A percentile compares a stretch with the other conserved stretches of the same genome.
Conservation (phyloP, 2,113 vertebrate species). For the Cricetomys ansorgei region DNA sequence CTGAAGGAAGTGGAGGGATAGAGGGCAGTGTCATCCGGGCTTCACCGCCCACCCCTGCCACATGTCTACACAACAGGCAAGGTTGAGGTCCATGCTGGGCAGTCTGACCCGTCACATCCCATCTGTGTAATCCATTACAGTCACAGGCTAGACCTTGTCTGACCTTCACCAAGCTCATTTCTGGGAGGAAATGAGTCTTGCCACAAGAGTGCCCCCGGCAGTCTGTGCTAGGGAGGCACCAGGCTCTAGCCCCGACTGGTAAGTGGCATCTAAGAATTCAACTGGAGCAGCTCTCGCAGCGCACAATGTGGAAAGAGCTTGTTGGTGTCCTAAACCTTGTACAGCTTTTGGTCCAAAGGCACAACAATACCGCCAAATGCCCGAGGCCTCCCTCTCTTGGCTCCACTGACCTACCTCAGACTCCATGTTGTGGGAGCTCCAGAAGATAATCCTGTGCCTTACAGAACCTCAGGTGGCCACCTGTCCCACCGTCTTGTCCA, state of each 20-base stretch:
- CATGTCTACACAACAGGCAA: not conserved
- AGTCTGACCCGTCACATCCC: not conserved
- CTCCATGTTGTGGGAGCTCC: not conserved
- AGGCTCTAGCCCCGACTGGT: not conserved
- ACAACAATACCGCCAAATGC: not conserved
- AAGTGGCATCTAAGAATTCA: not conserved
- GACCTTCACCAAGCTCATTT: not conserved
- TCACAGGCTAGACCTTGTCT: not conserved
- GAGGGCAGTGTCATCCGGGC: fast-evolving
- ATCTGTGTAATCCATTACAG: not conserved
- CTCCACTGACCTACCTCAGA: too few species aligned
- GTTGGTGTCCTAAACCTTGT: not conserved
- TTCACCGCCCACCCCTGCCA: too few species aligned
- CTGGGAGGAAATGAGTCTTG: not conserved
- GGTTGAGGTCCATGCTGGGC: not conserved
- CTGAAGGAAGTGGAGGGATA: not conserved
- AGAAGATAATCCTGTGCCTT: not conserved
- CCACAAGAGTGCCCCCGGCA: too few species aligned
- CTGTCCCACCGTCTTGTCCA: not conserved
- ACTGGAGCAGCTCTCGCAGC: not conserved
- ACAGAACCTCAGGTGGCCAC: not conserved
- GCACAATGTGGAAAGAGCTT: not conserved
- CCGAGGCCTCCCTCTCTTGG: not conserved
- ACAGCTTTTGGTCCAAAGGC: not conserved
- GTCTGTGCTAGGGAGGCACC: not conserved